Evolutionary conservation across 2,797 vertebrate genomes (phyloP), one percentile per base, ranked within the genome.

Genomic region (Prunella strophiata): DNA sequence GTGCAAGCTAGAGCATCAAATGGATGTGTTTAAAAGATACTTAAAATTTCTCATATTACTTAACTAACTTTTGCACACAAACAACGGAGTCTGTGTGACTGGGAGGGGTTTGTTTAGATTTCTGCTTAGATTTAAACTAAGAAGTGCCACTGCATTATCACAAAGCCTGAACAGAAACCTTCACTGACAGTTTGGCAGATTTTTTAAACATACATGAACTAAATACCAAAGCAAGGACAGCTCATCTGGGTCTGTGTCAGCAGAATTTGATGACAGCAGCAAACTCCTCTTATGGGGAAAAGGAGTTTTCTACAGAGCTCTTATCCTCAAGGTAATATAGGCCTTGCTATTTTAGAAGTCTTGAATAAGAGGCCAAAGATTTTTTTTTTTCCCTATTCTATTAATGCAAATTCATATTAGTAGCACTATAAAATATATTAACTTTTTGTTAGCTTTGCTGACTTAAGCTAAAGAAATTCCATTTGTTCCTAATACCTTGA

Each of bases 401-500:
- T 62, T 63, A 59, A 71, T 55, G 30, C 8, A 77, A 84, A 75
- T 48, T 40, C 43, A 62, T 0, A 0, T 66, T 26, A 73, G n/a
- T 16, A 72, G 48, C 25, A 59, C 9, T 80, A 45, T 51, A 67
- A 79, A 47, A 83, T 84, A 86, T 27, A 79, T 75, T 83, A 70
- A 25, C 73, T 88, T 88, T 77, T 93, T n/a, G 25, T 83, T 92
- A 91, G 59, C 43, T 54, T 74, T 57, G 66, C 72, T 93, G 82
- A 95, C 59, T 91, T 88, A 67, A 61, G 82, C 73, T 93, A 91
- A 93, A 96, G 76, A 68, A 91, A 95, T 96, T 50, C n/a, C 80
- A 67, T 92, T 93, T 89, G 19, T 85, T 93, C 95, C 72, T 92
- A 89, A 77, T 83, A 59, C 50, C 77, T 59, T 59, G 70, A 85